Percentiles rank a stretch among this genome's conserved stretches.
Evolutionary conservation across 2,113 vertebrate genomes (phyloP).

Genomic region (Entelurus aequoreus): DNA sequence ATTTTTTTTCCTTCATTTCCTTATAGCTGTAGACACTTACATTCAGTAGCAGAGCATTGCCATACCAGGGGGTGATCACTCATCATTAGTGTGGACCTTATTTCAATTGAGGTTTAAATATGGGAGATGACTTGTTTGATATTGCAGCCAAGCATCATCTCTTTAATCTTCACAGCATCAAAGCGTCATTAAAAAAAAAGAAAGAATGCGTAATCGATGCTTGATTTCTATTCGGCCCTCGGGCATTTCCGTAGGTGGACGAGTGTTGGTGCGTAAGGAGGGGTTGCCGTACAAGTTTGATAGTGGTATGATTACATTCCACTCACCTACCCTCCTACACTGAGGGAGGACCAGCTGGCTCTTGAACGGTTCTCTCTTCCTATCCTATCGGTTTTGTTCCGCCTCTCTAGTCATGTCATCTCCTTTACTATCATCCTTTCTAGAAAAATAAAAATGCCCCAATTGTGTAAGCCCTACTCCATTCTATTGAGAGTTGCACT

Average conservation of each 20-base stretch:
- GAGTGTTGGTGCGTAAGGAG: slow-evolving; percentile 19
- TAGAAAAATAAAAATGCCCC: background rate
- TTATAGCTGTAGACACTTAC: background rate
- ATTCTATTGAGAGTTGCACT: background rate
- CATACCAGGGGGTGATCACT: slow-evolving; percentile 13
- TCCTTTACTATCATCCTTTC: background rate
- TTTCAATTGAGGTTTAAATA: slow-evolving; percentile 40
- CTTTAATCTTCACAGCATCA: slow-evolving; percentile 44
- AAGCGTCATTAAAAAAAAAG: slow-evolving; percentile 46
- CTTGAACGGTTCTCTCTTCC: background rate
- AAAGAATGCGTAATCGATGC: slow-evolving; percentile 50
- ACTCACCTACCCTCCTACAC: slow-evolving; percentile 32
- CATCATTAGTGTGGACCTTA: slow-evolving; percentile 32
- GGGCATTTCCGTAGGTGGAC: slow-evolving; percentile 34
- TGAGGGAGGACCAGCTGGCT: slow-evolving; percentile 20
- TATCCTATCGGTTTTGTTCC: background rate
- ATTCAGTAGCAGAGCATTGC: slow-evolving; percentile 16
- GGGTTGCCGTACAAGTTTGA: background rate
- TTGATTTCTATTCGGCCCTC: slow-evolving; percentile 18
- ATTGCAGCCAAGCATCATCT: slow-evolving; percentile 42
- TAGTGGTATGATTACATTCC: slow-evolving; percentile 20
- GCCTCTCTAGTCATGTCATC: background rate
- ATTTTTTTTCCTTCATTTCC: no score
- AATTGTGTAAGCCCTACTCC: background rate
- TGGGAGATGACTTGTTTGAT: slow-evolving; percentile 43